These are phyloP conservation scores for Drosophila pseudotalamancana DNA, from an alignment of 2,888 invertebrate genomes.

Conservation along the genomic window DNA sequence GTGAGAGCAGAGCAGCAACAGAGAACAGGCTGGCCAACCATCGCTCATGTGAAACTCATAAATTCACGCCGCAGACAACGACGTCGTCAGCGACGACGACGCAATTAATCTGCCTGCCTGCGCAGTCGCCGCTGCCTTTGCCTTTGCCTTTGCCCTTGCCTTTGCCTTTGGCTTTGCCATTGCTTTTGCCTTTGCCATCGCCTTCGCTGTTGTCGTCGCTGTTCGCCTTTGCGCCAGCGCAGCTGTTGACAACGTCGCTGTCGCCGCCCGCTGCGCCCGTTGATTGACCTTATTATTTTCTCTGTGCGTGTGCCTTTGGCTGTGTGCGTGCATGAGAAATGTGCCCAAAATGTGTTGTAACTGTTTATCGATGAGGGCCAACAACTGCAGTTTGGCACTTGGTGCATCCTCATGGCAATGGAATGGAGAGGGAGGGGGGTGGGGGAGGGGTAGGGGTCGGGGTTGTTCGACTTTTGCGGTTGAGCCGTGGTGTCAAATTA, in stretches of 20 bases:
- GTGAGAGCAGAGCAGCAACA: slow-evolving; percentile 30
- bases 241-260: slow-evolving; percentile 73
- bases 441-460: background rate
- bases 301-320: background rate
- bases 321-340: slow-evolving; percentile 40
- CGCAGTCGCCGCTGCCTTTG: slow-evolving; percentile 34
- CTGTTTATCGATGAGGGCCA: slow-evolving; percentile 61
- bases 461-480: slow-evolving; percentile 23
- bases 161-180: background rate
- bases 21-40: slow-evolving; percentile 25
- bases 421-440: background rate
- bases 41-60: slow-evolving; percentile 78
- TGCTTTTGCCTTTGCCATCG: slow-evolving; percentile 3
- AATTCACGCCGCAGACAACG: slow-evolving; percentile 64
- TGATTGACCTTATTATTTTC: slow-evolving; percentile 82
- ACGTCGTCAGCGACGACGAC: slow-evolving; percentile 37
- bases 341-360: slow-evolving; percentile 59
- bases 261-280: slow-evolving; percentile 76
- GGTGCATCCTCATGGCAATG: slow-evolving; percentile 7
- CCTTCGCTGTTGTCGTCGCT: slow-evolving; percentile 24
- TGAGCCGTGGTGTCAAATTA: slow-evolving; percentile 62
- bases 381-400: slow-evolving; percentile 41
- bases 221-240: slow-evolving; percentile 60
- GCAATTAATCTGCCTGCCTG: slow-evolving; percentile 71
- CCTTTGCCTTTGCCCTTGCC: slow-evolving; percentile 27